A percentile compares a stretch with the other conserved stretches of the same genome.
phyloP scores from a whole-genome alignment of 2,113 vertebrate species.

The Neodontobutis hainanensis region DNA sequence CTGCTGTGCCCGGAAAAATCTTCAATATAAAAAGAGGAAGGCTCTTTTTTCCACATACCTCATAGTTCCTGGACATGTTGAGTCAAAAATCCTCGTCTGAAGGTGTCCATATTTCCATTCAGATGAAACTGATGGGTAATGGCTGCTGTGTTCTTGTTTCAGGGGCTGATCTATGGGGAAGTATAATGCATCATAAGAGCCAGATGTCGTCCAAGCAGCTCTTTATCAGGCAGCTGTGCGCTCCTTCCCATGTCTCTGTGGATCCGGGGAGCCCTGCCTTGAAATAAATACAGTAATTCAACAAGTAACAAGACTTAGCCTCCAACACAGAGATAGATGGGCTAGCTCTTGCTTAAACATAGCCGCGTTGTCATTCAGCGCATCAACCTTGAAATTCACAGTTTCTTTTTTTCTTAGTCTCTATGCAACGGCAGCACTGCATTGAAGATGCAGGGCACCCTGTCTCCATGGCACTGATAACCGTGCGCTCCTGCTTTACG shows the following conservation, averaged over 20 bases:
- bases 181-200: constrained; percentile 63
- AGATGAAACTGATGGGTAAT: constrained; percentile 57
- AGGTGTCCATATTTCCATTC: constrained; percentile 78
- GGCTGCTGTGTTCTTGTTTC: constrained; percentile 47
- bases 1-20: neutral
- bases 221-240: constrained; percentile 19
- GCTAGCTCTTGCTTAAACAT: constrained; percentile 33
- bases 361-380: constrained; percentile 62
- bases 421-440: constrained; percentile 72
- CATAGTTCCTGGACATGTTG: constrained; percentile 83
- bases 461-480: constrained; percentile 72
- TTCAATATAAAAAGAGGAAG: neutral
- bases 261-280: constrained; percentile 41
- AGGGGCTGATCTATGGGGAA: constrained; percentile 29
- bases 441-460: constrained; percentile 50
- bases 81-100: constrained; percentile 67
- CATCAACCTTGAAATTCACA: constrained; percentile 63
- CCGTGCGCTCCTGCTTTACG: constrained; percentile 46
- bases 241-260: constrained; percentile 49
- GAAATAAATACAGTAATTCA: constrained; percentile 25
- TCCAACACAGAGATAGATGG: neutral
- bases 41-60: constrained; percentile 65
- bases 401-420: constrained; percentile 47
- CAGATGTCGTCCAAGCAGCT: constrained; percentile 37
- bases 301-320: constrained; percentile 31